Base-by-base conservation (phyloP, 2,888 invertebrate genomes). In the Euplagia quadripunctaria region DNA sequence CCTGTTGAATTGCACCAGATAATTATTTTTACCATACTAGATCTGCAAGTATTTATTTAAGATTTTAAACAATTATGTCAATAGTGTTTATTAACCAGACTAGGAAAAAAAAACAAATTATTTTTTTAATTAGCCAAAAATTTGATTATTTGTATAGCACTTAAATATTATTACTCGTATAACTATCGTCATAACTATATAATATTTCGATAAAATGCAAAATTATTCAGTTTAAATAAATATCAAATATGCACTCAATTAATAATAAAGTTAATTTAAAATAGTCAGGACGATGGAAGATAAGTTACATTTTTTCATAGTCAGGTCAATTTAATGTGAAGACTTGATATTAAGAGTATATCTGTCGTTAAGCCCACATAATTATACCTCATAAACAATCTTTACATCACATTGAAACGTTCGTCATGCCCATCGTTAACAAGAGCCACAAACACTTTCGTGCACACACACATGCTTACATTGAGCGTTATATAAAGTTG, bases 341-440 rank as follows among this genome's bases (percentile, higher is more conserved):
- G 1, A 17, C 42, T 17, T 17, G 16, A 16, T 41, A 42, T 41
- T 58, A n/a, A 20, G 9, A 61, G 7, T 31, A 46, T 2, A 46
- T 20, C 52, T 41, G n/a, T 41, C 52, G 67, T 41, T 42, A 68
- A 68, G 67, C 41, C 31, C 7, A 67, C 49, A 42, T 7, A 49
- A 43, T 20, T 49, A 49, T 9, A 71, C 55, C 71, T 65, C 55
- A 20, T 52, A 17, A 31, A 64, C 17, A 49, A 16, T 20, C 14
- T 55, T n/a, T n/a, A 64, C 14, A 46, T 52, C 11, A 70, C 73
- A 69, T 64, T 49, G 31, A 65, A 69, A 71, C 69, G 65, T 67
- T 70, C 9, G 63, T 67, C 73, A 74, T 74, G 73, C 73, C 70
- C 55, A 68, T 64, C 41, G 5, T 52, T 51, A 67, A 71, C n/a